These are phyloP conservation scores for Chunga burmeisteri DNA, from an alignment of 2,113 vertebrate species.

Conservation along the genomic window DNA sequence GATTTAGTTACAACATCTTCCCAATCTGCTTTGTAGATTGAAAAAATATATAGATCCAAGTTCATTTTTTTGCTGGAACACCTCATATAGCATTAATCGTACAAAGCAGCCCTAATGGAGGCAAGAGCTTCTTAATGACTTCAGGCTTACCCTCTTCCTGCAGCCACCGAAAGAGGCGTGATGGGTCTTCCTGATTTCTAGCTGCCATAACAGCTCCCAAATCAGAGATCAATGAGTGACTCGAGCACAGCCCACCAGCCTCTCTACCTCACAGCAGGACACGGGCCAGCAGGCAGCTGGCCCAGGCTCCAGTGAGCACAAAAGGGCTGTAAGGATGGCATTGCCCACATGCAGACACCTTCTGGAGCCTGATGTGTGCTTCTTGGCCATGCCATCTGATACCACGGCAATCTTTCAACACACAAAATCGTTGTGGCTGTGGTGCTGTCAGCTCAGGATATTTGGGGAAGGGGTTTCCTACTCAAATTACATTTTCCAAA, in stretches of 20 bases:
- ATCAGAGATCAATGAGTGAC: neutral
- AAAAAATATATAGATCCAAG: neutral
- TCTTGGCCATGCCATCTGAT: neutral
- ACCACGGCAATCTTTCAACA: neutral
- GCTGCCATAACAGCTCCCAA: neutral
- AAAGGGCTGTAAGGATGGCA: neutral
- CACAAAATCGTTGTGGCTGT: neutral
- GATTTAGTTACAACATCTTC: neutral
- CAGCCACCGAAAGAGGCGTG: neutral
- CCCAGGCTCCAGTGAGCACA: neutral
- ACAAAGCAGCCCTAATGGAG: neutral
- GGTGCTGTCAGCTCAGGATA: neutral
- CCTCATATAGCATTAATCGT: neutral
- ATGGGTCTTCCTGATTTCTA: neutral
- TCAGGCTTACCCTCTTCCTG: neutral
- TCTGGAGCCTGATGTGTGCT: neutral
- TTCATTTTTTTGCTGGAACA: neutral
- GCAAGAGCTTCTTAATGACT: neutral
- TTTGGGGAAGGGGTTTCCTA: neutral
- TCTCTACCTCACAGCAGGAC: neutral
- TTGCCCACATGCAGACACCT: neutral
- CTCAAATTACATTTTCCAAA: neutral
- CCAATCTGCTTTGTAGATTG: neutral
- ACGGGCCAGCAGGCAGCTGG: neutral
- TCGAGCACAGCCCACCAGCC: neutral